Conservation (phyloP, 1,140 invertebrate species). For the Macrobrachium nipponense region DNA sequence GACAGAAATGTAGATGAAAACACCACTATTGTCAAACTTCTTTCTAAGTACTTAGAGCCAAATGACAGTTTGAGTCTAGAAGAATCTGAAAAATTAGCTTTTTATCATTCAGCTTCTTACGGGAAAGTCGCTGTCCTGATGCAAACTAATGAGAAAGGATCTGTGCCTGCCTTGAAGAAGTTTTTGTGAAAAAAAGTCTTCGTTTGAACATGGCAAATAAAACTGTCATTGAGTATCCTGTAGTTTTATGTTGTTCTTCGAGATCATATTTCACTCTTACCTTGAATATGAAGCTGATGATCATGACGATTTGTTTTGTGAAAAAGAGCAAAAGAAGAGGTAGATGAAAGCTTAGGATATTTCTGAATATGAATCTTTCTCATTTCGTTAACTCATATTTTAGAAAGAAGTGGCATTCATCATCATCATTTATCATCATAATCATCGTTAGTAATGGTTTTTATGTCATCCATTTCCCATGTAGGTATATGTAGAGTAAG, state of each 20-base stretch:
- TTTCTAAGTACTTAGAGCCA: constrained; percentile 42
- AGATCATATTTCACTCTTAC: constrained; percentile 41
- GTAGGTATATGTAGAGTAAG: no score
- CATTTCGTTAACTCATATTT: no score
- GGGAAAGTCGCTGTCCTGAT: constrained; percentile 33
- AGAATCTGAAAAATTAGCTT: constrained; percentile 50
- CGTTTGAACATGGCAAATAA: constrained; percentile 37
- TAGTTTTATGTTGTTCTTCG: constrained; percentile 42
- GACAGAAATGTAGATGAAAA: constrained; percentile 52
- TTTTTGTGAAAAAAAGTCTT: constrained; percentile 26
- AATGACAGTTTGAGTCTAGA: constrained; percentile 27
- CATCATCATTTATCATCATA: no score
- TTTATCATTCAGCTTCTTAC: constrained; percentile 55
- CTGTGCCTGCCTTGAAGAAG: constrained; percentile 14
- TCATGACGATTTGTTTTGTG: constrained; percentile 35
- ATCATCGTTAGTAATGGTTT: no score
- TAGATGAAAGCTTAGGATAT: not conserved
- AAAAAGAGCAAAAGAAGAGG: not conserved
- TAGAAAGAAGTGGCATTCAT: no score
- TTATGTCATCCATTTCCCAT: no score
- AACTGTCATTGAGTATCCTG: constrained; percentile 38
- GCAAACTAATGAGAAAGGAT: constrained; percentile 1
- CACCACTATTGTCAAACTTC: constrained; percentile 25
- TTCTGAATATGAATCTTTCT: no score
- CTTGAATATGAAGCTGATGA: constrained; percentile 39